These are phyloP conservation scores for Apis florea DNA, from an alignment of 1,140 invertebrate genomes.

Conservation along the genomic window DNA sequence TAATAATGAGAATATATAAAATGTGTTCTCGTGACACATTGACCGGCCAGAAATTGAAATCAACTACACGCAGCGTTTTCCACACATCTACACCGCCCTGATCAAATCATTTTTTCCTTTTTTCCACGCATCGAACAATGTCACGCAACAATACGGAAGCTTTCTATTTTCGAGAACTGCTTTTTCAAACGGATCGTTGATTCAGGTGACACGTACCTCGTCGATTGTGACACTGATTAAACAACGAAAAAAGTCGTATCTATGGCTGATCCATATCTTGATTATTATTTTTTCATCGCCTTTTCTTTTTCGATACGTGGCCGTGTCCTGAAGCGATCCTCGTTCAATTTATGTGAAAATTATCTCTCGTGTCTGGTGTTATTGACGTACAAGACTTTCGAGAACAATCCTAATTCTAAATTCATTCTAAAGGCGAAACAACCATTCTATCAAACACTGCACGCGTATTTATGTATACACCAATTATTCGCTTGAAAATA, in stretches of 20 bases:
- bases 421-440: no score
- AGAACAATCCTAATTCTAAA: no score
- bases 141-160: not conserved
- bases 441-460: no score
- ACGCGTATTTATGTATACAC: no score
- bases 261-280: not conserved
- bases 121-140: not conserved
- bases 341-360: no score
- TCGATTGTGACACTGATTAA: conserved; percentile 17
- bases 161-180: not conserved
- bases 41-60: not conserved
- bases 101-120: conserved; percentile 25
- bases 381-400: no score
- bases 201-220: not conserved
- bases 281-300: not conserved
- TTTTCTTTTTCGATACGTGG: not conserved
- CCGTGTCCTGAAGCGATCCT: no score
- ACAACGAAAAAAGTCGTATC: conserved; percentile 11
- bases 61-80: not conserved
- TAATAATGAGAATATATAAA: no score
- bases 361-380: no score
- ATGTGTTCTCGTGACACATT: no score
- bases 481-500: no score
- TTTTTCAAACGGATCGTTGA: not conserved
- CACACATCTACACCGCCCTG: not conserved